Conservation (phyloP, 1,140 invertebrate genomes). For the Anadara kagoshimensis region DNA sequence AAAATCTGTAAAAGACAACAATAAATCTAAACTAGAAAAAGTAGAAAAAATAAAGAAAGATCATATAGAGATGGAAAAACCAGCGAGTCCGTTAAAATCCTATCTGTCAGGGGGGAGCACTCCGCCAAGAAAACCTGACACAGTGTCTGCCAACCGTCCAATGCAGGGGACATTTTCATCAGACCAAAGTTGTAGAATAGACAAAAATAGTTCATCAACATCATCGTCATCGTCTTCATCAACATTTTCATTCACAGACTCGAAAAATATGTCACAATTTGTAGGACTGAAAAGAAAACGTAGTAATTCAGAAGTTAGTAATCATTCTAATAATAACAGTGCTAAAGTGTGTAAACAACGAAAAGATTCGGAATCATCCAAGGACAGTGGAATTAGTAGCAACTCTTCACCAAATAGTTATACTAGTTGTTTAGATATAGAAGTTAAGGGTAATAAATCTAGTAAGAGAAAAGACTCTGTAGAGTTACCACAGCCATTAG, state of each 20-base stretch:
- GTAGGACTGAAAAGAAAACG: conserved; percentile 33
- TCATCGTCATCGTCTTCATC: not conserved
- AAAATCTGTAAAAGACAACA: not conserved
- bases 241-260: too few relatives aligned
- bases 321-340: not conserved
- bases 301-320: conserved; percentile 11
- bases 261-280: not conserved
- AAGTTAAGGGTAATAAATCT: not conserved
- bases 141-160: not conserved
- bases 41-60: conserved; percentile 25
- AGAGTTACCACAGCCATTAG: conserved; percentile 40
- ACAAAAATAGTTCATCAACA: not conserved
- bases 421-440: not conserved
- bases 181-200: conserved; percentile 9
- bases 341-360: conserved; percentile 26
- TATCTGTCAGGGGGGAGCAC: conserved; percentile 42
- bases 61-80: conserved; percentile 25
- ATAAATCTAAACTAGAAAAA: conserved; percentile 21
- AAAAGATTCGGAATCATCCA: conserved; percentile 22
- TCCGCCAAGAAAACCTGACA: conserved; percentile 28
- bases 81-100: conserved; percentile 37
- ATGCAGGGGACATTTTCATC: not conserved
- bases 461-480: conserved; percentile 1
- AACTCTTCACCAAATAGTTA: conserved; percentile 4
- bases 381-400: conserved; percentile 36